Evolutionary conservation across 2,888 invertebrate genomes (phyloP), one percentile per base, ranked within the genome.

Genomic region (Ophion obscuratus): DNA sequence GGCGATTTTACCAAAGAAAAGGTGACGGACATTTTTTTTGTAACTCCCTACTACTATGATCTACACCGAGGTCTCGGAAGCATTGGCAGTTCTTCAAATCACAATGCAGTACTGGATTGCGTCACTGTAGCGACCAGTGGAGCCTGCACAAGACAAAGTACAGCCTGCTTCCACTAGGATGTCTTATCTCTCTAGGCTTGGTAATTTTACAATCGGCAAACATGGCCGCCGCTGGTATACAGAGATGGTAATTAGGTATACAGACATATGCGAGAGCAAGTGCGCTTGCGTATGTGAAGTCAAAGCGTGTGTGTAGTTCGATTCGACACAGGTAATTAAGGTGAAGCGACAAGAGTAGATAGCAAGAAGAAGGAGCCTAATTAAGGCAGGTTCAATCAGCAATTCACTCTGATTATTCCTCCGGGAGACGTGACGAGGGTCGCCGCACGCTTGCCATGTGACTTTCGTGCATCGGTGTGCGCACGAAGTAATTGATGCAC

Each of bases 371-470:
- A 31, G 76, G 31, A 36, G 64, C 62, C 82, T 86, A 86, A 87
- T 87, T 87, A 87, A 75, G 74, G 70, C 84, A 67, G 79, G 62
- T 84, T 84, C 82, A 87, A 87, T 87, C 82, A 87, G 82, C 86
- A 59, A 86, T 84, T 87, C 74, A 84, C 82, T 84, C 77, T 77
- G 76, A 82, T 81, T 78, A 83, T 71, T 79, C 76, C 75, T 44
- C 59, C 27, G 59, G 77, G 64, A 82, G 80, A 85, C 67, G 53
- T 17, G 53, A 17, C 17, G 17, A 17, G 17, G 17, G 17, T 14
- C 53, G 53, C 53, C 53, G 17, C 53, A 17, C 14, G 53, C 14
- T 53, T 73, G 64, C 68, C 78, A 47, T 62, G 74, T 70, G 74
- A 74, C 53, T 74, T 74, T 40, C 10, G 53, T 53, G 57, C 4